Evolutionary conservation across 2,797 vertebrate species (phyloP).

Genomic region (Sebastes wilsoni): DNA sequence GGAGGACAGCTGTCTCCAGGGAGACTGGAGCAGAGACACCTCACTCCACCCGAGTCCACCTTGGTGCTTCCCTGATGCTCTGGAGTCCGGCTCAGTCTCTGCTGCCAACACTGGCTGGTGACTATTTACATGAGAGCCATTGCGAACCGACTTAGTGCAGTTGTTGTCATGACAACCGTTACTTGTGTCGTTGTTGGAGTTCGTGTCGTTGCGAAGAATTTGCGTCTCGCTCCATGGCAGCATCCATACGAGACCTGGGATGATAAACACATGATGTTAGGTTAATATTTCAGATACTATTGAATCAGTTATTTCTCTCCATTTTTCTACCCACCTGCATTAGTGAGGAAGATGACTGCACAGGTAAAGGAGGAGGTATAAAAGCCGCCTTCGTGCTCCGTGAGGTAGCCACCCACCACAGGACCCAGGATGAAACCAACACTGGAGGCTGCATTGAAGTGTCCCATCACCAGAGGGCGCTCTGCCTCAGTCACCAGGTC

Average conservation of each 20-base stretch:
- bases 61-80: background rate
- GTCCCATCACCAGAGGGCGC: slow-evolving; percentile 92
- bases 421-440: slow-evolving; percentile 97
- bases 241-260: slow-evolving; percentile 90
- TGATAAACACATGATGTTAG: background rate
- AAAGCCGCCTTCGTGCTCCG: slow-evolving; percentile 91
- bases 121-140: slow-evolving; percentile 58
- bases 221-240: slow-evolving; percentile 85
- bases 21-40: slow-evolving; percentile 55
- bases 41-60: slow-evolving; percentile 45
- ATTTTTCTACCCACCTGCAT: slow-evolving; percentile 83
- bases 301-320: background rate
- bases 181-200: slow-evolving; percentile 56
- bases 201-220: slow-evolving; percentile 42
- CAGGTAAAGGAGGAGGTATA: slow-evolving; percentile 90
- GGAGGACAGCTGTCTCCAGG: slow-evolving; percentile 82
- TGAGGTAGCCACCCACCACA: slow-evolving; percentile 92
- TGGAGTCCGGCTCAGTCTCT: background rate
- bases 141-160: slow-evolving; percentile 47
- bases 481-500: slow-evolving; percentile 92
- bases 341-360: slow-evolving; percentile 90
- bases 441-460: slow-evolving; percentile 92
- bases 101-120: background rate
- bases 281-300: background rate
- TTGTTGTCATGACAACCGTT: slow-evolving; percentile 49